These are phyloP conservation scores for Netelia virgata DNA, from an alignment of 2,888 invertebrate genomes.

Conservation along the genomic window DNA sequence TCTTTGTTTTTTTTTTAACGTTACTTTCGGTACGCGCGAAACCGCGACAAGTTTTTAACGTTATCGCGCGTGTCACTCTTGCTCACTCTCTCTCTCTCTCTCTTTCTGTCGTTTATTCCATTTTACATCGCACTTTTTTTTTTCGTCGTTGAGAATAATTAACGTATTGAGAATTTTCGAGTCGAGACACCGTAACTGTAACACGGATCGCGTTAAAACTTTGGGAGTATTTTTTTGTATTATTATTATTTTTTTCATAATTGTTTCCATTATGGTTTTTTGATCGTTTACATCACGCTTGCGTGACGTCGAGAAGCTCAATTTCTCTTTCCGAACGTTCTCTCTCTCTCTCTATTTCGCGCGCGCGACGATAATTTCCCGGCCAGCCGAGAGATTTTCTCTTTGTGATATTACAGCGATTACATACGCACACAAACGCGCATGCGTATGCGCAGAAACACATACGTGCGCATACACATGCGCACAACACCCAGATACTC, in stretches of 20 bases:
- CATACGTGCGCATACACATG: slow-evolving; percentile 1
- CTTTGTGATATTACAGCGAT: slow-evolving; percentile 32
- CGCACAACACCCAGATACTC: not conserved
- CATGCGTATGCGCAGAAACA: slow-evolving; percentile 2
- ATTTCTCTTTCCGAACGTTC: not conserved
- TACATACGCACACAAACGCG: not conserved
- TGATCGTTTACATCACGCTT: slow-evolving; percentile 20
- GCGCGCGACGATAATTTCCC: slow-evolving; percentile 51
- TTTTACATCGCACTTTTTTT: slow-evolving; percentile 30
- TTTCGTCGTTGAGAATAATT: slow-evolving; percentile 37
- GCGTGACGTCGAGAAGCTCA: slow-evolving; percentile 35
- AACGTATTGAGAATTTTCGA: slow-evolving; percentile 23
- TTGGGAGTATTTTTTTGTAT: not conserved
- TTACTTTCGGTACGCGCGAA: not conserved
- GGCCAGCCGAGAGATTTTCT: slow-evolving; percentile 62
- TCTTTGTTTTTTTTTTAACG: not conserved
- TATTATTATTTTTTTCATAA: not conserved
- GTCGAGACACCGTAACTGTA: slow-evolving; percentile 15
- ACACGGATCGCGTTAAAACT: not conserved
- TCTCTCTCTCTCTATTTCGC: slow-evolving; percentile 17
- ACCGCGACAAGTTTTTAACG: no score
- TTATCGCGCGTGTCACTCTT: not conserved
- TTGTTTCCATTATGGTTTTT: not conserved
- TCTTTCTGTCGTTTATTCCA: slow-evolving; percentile 20
- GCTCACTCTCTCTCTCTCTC: slow-evolving; percentile 46